A percentile compares a stretch with the other conserved stretches of the same genome.
Evolutionary conservation across 2,888 invertebrate genomes (phyloP).

Genomic region (Choristoneura rosaceana): DNA sequence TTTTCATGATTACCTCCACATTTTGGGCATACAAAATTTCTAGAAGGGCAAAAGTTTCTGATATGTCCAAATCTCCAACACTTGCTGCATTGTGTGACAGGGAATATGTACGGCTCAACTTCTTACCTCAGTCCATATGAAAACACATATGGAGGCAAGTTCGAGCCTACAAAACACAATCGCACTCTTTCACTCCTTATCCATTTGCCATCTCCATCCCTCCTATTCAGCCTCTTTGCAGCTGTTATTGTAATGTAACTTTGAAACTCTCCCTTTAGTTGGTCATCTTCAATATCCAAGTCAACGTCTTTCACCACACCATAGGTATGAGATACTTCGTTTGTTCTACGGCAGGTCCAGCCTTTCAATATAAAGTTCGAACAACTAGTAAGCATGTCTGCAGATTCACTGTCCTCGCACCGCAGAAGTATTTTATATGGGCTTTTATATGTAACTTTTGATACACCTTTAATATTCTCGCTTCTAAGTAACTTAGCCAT

Average conservation of each 20-base stretch:
- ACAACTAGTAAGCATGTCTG: background rate
- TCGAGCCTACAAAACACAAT: slow-evolving; percentile 7
- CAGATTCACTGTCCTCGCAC: background rate
- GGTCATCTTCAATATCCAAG: background rate
- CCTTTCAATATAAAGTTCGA: background rate
- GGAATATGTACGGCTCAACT: slow-evolving; percentile 27
- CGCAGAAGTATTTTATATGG: background rate
- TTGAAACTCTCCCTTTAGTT: background rate
- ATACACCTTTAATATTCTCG: background rate
- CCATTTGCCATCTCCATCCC: background rate
- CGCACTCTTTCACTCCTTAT: slow-evolving; percentile 2
- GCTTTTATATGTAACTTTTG: background rate
- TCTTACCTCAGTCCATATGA: slow-evolving; percentile 16
- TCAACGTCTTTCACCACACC: background rate
- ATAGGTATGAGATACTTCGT: too few relatives aligned
- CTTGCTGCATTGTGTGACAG: slow-evolving; percentile 20
- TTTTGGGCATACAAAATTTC: slow-evolving; percentile 32
- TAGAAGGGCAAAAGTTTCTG: slow-evolving; percentile 24
- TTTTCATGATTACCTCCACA: slow-evolving; percentile 32
- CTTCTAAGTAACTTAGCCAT: background rate
- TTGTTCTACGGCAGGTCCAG: too few relatives aligned
- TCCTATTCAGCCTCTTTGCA: slow-evolving; percentile 4
- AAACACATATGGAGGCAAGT: too few relatives aligned
- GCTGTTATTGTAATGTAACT: background rate
- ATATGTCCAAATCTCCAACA: slow-evolving; percentile 32